Conservation (phyloP, 2,888 invertebrate species). For the Sipha maydis region DNA sequence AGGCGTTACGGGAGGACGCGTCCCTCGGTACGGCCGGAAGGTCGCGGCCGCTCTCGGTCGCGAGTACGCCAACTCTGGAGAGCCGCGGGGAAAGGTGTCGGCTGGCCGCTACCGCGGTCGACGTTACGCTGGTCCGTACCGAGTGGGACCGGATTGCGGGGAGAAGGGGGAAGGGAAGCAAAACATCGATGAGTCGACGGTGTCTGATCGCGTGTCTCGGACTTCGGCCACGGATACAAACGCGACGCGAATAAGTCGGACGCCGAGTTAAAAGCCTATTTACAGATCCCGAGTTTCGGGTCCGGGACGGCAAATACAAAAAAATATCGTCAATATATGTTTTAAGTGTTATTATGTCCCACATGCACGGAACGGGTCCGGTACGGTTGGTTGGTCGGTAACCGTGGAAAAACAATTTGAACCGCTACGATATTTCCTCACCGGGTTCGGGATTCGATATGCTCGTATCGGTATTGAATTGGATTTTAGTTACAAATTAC, state of each 20-base stretch:
- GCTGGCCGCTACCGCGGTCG: background rate
- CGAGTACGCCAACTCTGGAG: background rate
- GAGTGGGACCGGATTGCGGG: background rate
- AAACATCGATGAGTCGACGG: background rate
- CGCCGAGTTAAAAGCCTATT: too few species aligned
- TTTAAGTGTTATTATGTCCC: too few species aligned
- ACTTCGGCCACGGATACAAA: background rate
- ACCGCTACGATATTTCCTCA: too few species aligned
- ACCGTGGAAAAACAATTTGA: too few species aligned
- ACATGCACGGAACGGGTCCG: too few species aligned
- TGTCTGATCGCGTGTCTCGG: background rate
- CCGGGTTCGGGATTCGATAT: too few species aligned
- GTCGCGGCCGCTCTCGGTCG: constrained; percentile 26
- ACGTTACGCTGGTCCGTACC: background rate
- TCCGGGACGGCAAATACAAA: too few species aligned
- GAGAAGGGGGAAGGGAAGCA: background rate
- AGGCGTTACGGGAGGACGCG: constrained; percentile 58
- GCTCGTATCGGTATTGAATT: too few species aligned
- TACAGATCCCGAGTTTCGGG: too few species aligned
- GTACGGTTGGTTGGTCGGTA: too few species aligned
- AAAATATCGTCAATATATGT: too few species aligned
- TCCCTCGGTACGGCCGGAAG: constrained; percentile 58
- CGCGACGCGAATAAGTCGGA: background rate
- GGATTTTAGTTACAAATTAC: too few species aligned
- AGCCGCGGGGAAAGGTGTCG: background rate